These are phyloP conservation scores for Acrocera orbiculus DNA, from an alignment of 2,888 invertebrate genomes.

Conservation along the genomic window DNA sequence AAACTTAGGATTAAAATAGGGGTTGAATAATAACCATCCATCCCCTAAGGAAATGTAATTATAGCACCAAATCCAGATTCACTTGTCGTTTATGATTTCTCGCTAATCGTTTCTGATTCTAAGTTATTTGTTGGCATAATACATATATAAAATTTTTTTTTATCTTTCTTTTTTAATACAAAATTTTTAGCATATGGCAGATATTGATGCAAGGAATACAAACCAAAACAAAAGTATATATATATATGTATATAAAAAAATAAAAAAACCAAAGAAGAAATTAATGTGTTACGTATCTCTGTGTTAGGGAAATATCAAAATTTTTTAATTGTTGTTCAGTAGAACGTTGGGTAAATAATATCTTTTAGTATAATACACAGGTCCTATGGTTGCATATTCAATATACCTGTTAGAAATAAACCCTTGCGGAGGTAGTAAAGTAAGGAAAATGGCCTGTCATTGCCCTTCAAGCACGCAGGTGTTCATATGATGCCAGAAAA, in stretches of 20 bases:
- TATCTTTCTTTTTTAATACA: slow-evolving; percentile 5
- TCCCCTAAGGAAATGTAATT: no score
- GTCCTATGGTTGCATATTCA: no score
- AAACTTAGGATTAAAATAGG: background rate
- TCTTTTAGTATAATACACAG: no score
- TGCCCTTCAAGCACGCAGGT: slow-evolving; percentile 9
- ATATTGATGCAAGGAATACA: background rate
- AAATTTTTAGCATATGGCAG: slow-evolving; percentile 12
- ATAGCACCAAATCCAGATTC: background rate
- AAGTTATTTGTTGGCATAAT: slow-evolving; percentile 6
- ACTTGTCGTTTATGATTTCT: slow-evolving; percentile 4
- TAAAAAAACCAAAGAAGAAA: slow-evolving; percentile 1
- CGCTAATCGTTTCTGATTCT: slow-evolving; percentile 4
- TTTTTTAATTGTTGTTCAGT: no score
- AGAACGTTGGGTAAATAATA: no score
- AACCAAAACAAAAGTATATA: background rate
- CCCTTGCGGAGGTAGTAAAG: background rate
- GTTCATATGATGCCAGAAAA: slow-evolving; percentile 9
- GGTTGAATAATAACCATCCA: background rate
- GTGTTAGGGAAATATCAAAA: no score
- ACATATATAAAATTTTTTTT: no score
- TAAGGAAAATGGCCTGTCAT: slow-evolving; percentile 3
- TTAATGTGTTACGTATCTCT: no score
- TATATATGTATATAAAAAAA: background rate
- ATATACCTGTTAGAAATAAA: background rate